Percentiles rank a stretch among this genome's conserved stretches.
Conservation (phyloP, 2,888 invertebrate species). For the Steinernema hermaphroditum region DNA sequence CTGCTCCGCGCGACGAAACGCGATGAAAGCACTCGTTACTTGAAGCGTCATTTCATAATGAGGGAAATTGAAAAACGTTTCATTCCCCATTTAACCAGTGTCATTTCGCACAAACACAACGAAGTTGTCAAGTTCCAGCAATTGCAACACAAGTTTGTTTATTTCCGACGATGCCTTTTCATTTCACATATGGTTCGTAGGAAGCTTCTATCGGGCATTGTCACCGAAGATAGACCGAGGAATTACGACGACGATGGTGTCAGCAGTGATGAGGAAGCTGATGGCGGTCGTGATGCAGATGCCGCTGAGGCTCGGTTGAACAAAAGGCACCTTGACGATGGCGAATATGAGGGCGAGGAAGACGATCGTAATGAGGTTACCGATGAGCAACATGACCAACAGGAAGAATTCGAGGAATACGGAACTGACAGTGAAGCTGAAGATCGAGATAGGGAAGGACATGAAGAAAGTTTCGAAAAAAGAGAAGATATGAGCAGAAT, state of each 20-base stretch:
- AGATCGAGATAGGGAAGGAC: conserved; percentile 66
- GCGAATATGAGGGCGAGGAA: conserved; percentile 64
- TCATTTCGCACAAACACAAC: conserved; percentile 45
- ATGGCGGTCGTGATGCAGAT: conserved; percentile 59
- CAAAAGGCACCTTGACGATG: conserved; percentile 59
- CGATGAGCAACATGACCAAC: conserved; percentile 1
- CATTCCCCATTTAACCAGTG: conserved; percentile 41
- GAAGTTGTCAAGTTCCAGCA: conserved; percentile 47
- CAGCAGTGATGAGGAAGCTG: conserved; percentile 58
- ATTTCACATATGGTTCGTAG: conserved; percentile 19
- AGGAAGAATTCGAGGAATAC: conserved; percentile 66
- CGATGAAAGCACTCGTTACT: conserved; percentile 74
- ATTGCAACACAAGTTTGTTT: conserved; percentile 42
- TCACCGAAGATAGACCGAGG: conserved; percentile 23
- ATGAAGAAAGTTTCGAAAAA: conserved; percentile 37
- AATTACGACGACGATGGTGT: conserved; percentile 41
- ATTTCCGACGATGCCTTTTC: neutral
- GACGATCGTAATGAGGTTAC: conserved; percentile 47
- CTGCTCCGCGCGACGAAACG: conserved; percentile 76
- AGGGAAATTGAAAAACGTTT: conserved; percentile 73
- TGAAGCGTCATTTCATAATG: conserved; percentile 71
- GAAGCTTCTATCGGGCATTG: conserved; percentile 33
- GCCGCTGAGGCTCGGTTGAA: conserved; percentile 59
- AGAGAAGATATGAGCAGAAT: conserved; percentile 30
- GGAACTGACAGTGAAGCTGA: conserved; percentile 76